Conservation (phyloP, 2,888 invertebrate genomes). For the Phalera bucephala region DNA sequence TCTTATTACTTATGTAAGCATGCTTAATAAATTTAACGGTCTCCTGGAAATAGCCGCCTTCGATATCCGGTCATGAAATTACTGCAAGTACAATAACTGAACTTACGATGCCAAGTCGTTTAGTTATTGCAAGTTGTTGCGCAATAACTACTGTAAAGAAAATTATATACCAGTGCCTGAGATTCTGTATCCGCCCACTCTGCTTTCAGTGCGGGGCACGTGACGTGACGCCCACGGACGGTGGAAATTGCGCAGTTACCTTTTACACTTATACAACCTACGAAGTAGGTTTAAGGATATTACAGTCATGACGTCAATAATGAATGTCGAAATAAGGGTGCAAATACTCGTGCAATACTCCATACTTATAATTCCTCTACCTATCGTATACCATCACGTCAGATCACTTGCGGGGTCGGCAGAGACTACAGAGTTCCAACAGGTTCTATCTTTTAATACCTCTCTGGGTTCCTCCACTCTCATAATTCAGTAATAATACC, state of each 20-base stretch:
- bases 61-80: neutral
- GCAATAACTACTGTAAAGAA: conserved; percentile 15
- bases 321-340: conserved; percentile 14
- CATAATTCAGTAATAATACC: too few species aligned
- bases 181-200: conserved; percentile 23
- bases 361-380: too few species aligned
- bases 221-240: conserved; percentile 34
- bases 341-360: too few species aligned
- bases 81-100: neutral
- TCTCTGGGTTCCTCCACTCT: too few species aligned
- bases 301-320: conserved; percentile 26
- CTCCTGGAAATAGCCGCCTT: neutral
- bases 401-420: too few species aligned
- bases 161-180: conserved; percentile 6
- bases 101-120: neutral
- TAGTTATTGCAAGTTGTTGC: conserved; percentile 15
- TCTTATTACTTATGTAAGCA: too few species aligned
- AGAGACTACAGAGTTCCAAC: too few species aligned
- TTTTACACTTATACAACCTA: conserved; percentile 23
- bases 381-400: too few species aligned
- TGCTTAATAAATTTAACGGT: too few species aligned
- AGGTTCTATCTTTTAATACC: too few species aligned
- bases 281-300: conserved; percentile 25
- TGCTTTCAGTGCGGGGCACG: conserved; percentile 23
- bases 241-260: conserved; percentile 38